Conservation (phyloP, 2,797 vertebrate genomes). For the Malurus leucopterus region DNA sequence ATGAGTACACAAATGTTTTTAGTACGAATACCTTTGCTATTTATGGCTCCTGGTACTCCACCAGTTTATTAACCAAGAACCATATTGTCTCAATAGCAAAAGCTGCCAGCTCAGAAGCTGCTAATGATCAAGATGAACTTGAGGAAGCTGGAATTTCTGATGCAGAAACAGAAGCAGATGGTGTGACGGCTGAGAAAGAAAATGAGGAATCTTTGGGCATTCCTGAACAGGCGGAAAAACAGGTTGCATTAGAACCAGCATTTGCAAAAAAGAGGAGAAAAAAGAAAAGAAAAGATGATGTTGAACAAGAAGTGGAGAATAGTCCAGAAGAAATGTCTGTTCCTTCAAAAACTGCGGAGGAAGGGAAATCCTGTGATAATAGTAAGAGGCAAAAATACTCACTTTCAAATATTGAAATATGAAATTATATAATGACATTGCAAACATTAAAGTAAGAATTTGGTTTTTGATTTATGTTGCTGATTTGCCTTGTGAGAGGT, state of each 20-base stretch:
- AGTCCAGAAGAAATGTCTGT: constrained; percentile 3
- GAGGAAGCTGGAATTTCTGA: constrained; percentile 62
- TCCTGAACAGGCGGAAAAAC: constrained; percentile 60
- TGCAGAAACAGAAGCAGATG: constrained; percentile 71
- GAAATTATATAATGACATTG: background rate
- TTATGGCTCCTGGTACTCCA: background rate
- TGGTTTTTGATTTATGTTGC: background rate
- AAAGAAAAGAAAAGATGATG: constrained; percentile 62
- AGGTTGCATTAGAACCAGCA: constrained; percentile 6
- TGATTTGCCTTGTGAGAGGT: background rate
- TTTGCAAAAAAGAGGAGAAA: constrained; percentile 73
- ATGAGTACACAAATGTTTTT: background rate
- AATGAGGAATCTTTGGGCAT: constrained; percentile 74
- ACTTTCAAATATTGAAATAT: background rate
- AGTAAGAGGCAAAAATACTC: constrained; percentile 59
- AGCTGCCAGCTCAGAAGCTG: constrained; percentile 26
- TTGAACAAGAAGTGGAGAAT: constrained; percentile 36
- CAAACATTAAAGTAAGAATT: background rate
- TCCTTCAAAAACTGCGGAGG: constrained; percentile 1
- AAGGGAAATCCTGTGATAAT: constrained; percentile 30
- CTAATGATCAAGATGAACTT: constrained; percentile 57
- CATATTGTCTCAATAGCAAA: constrained; percentile 55
- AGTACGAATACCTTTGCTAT: background rate
- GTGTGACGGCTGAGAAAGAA: constrained; percentile 77
- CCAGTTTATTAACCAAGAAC: background rate